Percentiles rank a stretch among this genome's conserved stretches.
phyloP scores from a whole-genome alignment of 2,113 vertebrate genomes.

The Perognathus longimembris region DNA sequence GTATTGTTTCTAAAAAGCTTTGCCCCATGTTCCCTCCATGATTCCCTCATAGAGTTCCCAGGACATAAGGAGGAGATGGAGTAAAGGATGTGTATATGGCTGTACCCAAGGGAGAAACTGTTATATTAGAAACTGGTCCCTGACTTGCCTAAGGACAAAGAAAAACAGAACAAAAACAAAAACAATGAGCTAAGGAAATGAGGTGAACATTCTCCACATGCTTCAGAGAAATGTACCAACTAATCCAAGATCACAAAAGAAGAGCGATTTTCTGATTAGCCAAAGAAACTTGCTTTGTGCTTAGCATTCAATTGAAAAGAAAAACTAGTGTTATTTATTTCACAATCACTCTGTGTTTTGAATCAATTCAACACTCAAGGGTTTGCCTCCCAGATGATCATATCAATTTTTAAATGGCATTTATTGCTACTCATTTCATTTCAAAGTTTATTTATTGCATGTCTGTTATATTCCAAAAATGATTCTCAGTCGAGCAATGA shows the following conservation, averaged over 20 bases:
- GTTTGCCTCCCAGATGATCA: neutral
- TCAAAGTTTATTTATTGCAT: neutral
- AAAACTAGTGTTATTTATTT: slow-evolving; percentile 25
- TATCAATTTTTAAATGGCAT: neutral
- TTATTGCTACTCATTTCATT: slow-evolving; percentile 26
- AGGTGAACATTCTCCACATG: neutral
- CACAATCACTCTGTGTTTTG: neutral
- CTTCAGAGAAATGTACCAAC: neutral
- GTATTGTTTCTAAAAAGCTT: neutral
- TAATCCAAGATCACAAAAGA: neutral
- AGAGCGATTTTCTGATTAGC: neutral
- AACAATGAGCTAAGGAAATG: neutral
- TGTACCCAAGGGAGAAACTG: neutral
- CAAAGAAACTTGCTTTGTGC: neutral
- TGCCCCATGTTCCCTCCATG: neutral
- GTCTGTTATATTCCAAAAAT: neutral
- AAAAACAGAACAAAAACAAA: neutral
- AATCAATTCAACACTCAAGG: slow-evolving; percentile 17
- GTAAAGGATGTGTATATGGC: neutral
- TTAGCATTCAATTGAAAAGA: neutral
- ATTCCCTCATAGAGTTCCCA: neutral
- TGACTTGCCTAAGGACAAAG: neutral
- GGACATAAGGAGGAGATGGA: neutral
- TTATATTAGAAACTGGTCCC: neutral
- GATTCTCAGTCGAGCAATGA: slow-evolving; percentile 16